Base-by-base conservation (phyloP, 2,888 invertebrate species). In the Empis livida region DNA sequence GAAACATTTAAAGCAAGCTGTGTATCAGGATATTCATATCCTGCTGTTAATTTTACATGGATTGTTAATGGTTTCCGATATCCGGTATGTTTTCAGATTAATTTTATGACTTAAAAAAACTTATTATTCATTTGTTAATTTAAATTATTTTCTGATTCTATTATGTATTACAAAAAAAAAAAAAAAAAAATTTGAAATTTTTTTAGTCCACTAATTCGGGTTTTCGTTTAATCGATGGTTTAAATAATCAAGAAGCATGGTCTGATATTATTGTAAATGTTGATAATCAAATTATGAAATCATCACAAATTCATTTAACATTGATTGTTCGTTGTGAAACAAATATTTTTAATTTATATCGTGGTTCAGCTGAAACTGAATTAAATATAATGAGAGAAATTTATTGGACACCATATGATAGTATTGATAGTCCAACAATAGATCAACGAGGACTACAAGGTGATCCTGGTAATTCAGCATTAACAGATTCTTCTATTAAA, bases 1-100 rank as follows among this genome's bases (percentile, higher is more conserved):
- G 68, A 65, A 42, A 63, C 61, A 55, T 61, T 71, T 46, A 63
- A 59, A 51, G 68, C 69, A n/a, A 68, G 66, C 51, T 71, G 71
- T 55, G 67, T 65, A 11, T 67, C 69, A 13, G 67, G 68, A 16
- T 64, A 67, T 41, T 68, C 70, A 37, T 64, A 61, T 57, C 71
- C 71, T 14, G 58, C 61, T 23, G 68, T 70, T 60, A 71, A 71
- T 58, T 62, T 71, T 46, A 68, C 69, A 31, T 71, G 71, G 71
- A 64, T 62, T 51, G 60, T 69, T 51, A 70, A 71, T 54, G 67
- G 67, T 31, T 48, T 49, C 40, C 47, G 47, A 48, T 49, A 45
- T 50, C 54, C 54, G 52, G 55, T 55, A 51, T 51, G 48, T 48
- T 43, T 35, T 20, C 17, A 17, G 9, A 4, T 27, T 8, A 27